A percentile compares a stretch with the other conserved stretches of the same genome.
These are phyloP conservation scores for Aix galericulata DNA, from an alignment of 2,113 vertebrate genomes.

Conservation along the genomic window DNA sequence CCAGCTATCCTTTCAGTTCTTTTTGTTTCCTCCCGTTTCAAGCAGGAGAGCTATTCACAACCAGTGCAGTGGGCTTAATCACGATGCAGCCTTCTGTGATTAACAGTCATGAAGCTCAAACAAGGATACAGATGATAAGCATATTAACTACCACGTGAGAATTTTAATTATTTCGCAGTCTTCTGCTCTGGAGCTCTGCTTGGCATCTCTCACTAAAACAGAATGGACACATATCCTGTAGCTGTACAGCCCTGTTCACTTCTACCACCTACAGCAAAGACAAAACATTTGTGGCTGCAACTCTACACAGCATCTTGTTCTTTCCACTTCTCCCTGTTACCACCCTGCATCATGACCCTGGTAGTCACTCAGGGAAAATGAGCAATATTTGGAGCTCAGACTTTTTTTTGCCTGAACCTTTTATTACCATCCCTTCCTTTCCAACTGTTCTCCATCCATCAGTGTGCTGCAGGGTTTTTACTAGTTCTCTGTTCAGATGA, in stretches of 20 bases:
- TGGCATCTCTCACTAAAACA: neutral
- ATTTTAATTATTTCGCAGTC: neutral
- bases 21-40: neutral
- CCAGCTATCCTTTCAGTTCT: neutral
- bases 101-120: conserved; percentile 5
- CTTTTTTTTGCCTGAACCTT: neutral
- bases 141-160: neutral
- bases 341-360: neutral
- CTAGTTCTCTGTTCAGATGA: accelerated
- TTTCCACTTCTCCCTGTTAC: neutral
- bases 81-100: neutral
- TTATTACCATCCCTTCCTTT: neutral
- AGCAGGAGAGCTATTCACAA: neutral
- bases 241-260: neutral
- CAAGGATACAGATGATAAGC: neutral
- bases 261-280: neutral
- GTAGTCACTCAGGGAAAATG: neutral
- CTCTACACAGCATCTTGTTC: neutral
- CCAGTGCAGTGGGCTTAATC: neutral
- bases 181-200: neutral
- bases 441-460: neutral
- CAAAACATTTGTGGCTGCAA: neutral
- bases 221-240: neutral
- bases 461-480: neutral
- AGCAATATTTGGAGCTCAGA: neutral